Percentiles rank a stretch among this genome's conserved stretches.
phyloP scores from a whole-genome alignment of 2,113 vertebrate species.

The Ciconia stormi region DNA sequence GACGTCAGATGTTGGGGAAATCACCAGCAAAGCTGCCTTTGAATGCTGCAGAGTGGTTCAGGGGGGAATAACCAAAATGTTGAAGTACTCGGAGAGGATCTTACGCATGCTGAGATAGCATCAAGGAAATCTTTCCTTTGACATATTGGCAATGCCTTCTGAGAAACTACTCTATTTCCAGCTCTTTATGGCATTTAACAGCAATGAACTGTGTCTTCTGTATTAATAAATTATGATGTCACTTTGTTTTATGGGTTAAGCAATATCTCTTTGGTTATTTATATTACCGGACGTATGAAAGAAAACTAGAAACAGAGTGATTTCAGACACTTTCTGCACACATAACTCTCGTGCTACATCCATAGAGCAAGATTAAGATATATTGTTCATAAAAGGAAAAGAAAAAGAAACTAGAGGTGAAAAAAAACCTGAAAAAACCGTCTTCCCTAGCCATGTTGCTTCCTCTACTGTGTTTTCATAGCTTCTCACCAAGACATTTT shows the following conservation, averaged over 20 bases:
- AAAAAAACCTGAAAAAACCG: neutral
- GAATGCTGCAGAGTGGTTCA: neutral
- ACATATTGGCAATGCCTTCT: conserved; percentile 13
- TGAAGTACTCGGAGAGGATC: neutral
- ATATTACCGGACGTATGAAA: neutral
- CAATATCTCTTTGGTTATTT: conserved; percentile 68
- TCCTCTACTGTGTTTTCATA: neutral
- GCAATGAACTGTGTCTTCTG: conserved; percentile 37
- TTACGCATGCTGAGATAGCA: neutral
- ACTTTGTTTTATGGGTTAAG: conserved; percentile 57
- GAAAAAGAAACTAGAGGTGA: neutral
- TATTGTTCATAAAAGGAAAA: neutral
- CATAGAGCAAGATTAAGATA: neutral
- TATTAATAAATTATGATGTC: conserved; percentile 68
- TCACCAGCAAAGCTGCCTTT: neutral
- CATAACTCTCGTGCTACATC: conserved; percentile 5
- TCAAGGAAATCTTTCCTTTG: conserved; percentile 29
- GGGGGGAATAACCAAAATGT: neutral
- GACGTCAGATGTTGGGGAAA: neutral
- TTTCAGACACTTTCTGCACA: conserved; percentile 21
- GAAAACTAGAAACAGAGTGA: conserved; percentile 44
- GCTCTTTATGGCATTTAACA: conserved; percentile 37
- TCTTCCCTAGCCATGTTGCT: neutral
- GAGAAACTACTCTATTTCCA: conserved; percentile 61
- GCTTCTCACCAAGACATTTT: neutral